Evolutionary conservation across 2,797 vertebrate species (phyloP).

Genomic region (Botia almorhae): DNA sequence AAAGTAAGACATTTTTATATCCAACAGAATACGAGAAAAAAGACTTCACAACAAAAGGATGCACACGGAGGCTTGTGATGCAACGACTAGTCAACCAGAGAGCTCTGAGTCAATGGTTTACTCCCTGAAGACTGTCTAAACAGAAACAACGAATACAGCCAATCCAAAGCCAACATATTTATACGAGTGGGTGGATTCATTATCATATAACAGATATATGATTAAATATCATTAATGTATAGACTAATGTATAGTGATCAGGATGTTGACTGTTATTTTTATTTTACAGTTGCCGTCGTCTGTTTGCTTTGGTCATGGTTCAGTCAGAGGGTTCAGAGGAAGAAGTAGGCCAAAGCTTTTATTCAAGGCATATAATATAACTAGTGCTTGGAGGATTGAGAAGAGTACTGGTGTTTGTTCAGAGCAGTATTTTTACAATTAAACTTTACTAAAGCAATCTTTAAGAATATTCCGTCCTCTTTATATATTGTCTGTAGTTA

Average conservation of each 20-base stretch:
- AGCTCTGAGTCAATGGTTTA: conserved; percentile 75
- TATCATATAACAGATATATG: conserved; percentile 5
- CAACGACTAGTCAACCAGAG: conserved; percentile 61
- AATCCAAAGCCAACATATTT: conserved; percentile 69
- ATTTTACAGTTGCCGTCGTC: conserved; percentile 77
- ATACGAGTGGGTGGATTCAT: conserved; percentile 72
- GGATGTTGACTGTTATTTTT: conserved; percentile 24
- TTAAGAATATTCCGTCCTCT: background rate
- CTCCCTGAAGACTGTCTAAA: conserved; percentile 39
- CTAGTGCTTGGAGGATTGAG: background rate
- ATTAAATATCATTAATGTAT: background rate
- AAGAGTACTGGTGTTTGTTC: background rate
- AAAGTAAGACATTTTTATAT: conserved; percentile 31
- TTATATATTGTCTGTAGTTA: background rate
- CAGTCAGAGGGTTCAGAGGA: conserved; percentile 81
- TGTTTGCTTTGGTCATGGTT: conserved; percentile 84
- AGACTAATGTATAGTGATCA: background rate
- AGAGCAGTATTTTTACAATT: conserved; percentile 45
- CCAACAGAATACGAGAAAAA: conserved; percentile 58
- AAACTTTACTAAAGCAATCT: conserved; percentile 27
- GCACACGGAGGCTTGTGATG: conserved; percentile 67
- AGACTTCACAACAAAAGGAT: conserved; percentile 59
- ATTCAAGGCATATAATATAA: conserved; percentile 15
- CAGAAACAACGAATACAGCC: background rate
- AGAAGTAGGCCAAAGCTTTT: conserved; percentile 69